A percentile compares a stretch with the other conserved stretches of the same genome.
These are phyloP conservation scores for Sarcophaga caerulescens DNA, from an alignment of 2,888 invertebrate genomes.

Conservation along the genomic window DNA sequence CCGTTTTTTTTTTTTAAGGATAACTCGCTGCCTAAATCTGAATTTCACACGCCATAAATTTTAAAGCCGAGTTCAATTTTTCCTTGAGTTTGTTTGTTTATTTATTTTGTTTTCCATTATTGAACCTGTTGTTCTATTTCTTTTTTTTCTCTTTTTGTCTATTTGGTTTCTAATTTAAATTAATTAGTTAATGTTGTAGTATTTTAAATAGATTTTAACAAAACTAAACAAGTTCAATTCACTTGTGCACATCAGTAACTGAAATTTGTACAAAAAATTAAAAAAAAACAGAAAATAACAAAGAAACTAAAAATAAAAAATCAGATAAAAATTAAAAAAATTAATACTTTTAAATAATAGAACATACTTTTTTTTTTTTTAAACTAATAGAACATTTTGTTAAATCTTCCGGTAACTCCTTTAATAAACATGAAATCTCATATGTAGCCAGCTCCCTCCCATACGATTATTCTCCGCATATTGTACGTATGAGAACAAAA, in stretches of 20 bases:
- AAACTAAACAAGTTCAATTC: too few species aligned
- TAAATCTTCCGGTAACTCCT: slow-evolving; percentile 28
- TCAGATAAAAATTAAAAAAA: neutral
- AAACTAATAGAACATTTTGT: neutral
- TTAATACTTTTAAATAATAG: neutral
- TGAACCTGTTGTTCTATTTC: neutral
- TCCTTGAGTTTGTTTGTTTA: neutral
- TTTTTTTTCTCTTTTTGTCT: neutral
- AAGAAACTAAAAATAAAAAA: neutral
- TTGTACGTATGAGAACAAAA: neutral
- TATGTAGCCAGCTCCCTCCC: neutral
- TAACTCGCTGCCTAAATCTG: neutral
- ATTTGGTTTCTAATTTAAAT: neutral
- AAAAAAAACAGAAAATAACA: too few species aligned
- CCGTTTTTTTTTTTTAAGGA: neutral
- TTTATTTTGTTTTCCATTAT: neutral
- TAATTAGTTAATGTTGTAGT: neutral
- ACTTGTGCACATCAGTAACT: too few species aligned
- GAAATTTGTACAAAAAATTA: too few species aligned
- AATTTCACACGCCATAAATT: slow-evolving; percentile 12
- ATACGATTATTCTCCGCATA: neutral
- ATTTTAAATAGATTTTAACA: neutral
- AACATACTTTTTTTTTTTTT: neutral
- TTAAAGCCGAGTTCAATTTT: neutral
- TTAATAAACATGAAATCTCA: neutral